Base-by-base conservation (phyloP, 2,113 vertebrate species). In the Melanostigma gelatinosum region DNA sequence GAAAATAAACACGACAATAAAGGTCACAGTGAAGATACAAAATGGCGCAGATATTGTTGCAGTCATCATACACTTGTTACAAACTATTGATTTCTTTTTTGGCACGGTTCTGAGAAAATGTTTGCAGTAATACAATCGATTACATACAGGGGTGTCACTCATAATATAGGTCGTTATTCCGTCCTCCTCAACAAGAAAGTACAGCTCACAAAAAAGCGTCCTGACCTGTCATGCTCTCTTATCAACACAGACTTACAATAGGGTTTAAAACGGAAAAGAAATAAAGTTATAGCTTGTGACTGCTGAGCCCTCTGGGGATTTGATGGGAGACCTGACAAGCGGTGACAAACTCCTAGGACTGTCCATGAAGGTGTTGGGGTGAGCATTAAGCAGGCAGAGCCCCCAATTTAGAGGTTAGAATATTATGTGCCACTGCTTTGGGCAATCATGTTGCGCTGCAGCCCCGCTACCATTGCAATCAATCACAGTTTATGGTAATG, bases 401-500 rank as follows among this genome's bases (percentile, higher is more conserved):
- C 72, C 82, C 79, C 82, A 70, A 78, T 81, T 89, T 77, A 71
- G 70, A 70, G 85, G 82, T 86, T 85, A 80, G 74, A 86, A 90
- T 91, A 92, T 92, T 85, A 84, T 84, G 74, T 84, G 75, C 77
- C 83, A 58, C 71, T 70, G 83, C 86, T 88, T 87, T 83, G 79
- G 87, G 88, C 89, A 89, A 92, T 91, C 85, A 83, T 84, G 79
- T 83, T 24, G 68, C 6, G 52, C 80, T 67, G 83, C 86, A 72
- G 74, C 58, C 55, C n/a, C 22, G 79, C 89, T 55, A 54, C 84
- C 78, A 70, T 76, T 78, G 73, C 84, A 88, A 88, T 91, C 89
- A 92, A 91, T 93, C 85, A 87, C 75, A 78, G 82, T 84, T 90
- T 89, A 89, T 89, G 88, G 87, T 89, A 88, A 90, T 91, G 84